These are phyloP conservation scores for Ceyx erithaca DNA, from an alignment of 2,797 vertebrate species.

Conservation along the genomic window DNA sequence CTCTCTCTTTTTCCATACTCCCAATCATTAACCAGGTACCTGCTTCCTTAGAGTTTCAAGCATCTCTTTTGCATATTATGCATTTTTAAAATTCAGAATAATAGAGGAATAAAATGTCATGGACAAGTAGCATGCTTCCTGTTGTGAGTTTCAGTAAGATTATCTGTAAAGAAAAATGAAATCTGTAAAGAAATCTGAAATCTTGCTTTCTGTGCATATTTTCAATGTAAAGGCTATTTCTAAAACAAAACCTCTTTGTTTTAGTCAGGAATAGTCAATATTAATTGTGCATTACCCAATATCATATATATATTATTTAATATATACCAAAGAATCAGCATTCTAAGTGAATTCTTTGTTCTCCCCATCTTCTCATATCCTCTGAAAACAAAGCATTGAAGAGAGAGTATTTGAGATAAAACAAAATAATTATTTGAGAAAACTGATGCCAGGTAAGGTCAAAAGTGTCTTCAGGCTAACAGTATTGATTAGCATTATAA, in stretches of 20 bases:
- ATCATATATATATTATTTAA: slow-evolving; percentile 16
- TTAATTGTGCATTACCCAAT: background rate
- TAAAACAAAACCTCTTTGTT: background rate
- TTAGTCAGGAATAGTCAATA: background rate
- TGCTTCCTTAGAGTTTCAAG: background rate
- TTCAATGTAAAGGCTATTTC: background rate
- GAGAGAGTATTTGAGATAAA: background rate
- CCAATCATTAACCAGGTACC: background rate
- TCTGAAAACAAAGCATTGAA: slow-evolving; percentile 33
- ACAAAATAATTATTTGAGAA: slow-evolving; percentile 39
- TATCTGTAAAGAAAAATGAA: background rate
- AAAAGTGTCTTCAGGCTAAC: slow-evolving; percentile 29
- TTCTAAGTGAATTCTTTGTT: background rate
- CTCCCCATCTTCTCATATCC: background rate
- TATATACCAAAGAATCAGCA: background rate
- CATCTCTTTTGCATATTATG: background rate
- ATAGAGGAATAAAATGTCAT: background rate
- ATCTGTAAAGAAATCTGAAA: background rate
- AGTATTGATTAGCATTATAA: slow-evolving; percentile 53
- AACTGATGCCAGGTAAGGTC: slow-evolving; percentile 19
- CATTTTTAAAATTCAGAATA: background rate
- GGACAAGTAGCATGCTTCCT: background rate
- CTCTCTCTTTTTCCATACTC: background rate
- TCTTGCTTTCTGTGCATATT: background rate
- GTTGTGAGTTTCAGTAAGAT: background rate